phyloP scores from a whole-genome alignment of 2,797 vertebrate species.

The Phrynocephalus vlangalii region DNA sequence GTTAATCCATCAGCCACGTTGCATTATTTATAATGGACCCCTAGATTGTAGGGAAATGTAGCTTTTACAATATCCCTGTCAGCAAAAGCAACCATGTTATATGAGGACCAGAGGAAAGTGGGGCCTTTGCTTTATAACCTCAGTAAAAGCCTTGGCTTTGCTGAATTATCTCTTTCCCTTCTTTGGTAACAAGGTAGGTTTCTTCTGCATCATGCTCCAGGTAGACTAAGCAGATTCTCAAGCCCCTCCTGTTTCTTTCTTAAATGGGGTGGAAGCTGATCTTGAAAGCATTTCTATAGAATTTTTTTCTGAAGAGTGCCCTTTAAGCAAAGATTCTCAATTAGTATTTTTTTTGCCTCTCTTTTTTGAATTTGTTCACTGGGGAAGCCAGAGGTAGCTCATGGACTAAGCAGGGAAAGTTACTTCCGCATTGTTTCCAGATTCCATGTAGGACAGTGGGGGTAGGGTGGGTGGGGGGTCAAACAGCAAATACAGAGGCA shows the following conservation, averaged over 20 bases:
- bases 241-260: background rate
- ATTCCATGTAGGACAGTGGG: too few species aligned
- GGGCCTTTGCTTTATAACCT: background rate
- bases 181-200: background rate
- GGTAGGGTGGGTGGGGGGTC: too few species aligned
- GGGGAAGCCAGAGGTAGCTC: too few species aligned
- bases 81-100: conserved; percentile 16
- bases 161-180: background rate
- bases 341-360: too few species aligned
- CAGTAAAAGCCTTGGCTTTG: background rate
- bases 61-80: background rate
- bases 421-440: too few species aligned
- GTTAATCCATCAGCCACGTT: conserved; percentile 10
- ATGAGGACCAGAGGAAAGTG: conserved; percentile 26
- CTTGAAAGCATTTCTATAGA: background rate
- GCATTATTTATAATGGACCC: conserved; percentile 27
- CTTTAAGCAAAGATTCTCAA: background rate
- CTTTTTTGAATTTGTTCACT: background rate
- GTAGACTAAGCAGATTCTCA: background rate
- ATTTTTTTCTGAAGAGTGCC: background rate
- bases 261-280: background rate
- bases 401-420: too few species aligned
- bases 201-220: background rate
- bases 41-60: conserved; percentile 27
- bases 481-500: too few species aligned